Evolutionary conservation across 1,140 invertebrate species (phyloP), one percentile per base, ranked within the genome.

Genomic region (Formica exsecta): DNA sequence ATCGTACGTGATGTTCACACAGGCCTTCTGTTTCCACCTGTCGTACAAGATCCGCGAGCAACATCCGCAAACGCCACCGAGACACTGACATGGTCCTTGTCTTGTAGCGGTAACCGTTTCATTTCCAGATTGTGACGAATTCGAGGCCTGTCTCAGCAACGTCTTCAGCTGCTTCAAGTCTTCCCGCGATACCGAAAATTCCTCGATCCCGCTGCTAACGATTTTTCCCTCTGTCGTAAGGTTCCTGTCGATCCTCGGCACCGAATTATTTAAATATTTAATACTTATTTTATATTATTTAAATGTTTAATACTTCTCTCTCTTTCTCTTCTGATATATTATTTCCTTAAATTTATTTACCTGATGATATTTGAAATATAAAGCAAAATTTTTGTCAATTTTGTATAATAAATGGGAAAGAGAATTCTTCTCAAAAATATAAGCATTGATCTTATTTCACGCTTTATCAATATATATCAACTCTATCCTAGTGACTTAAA

Each of bases 1-100:
- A 76, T 96, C 96, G 89, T 98, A 98, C 1, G 96, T 96, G 0
- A 98, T 93, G 90, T 97, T 97, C 85, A 97, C 96, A 92, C 97
- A 98, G 22, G 96, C 97, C 93, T 97, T 97, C 92, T 97, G 97
- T 59, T 96, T 96, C 87, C 97, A 96, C 0, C 96, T 95, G 68
- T 96, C 95, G 68, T 97, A 93, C 6, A 97, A 92, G 25, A 96
- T 96, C 65, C 95, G 95, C 0, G 96, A 96, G 88, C 97, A 97
- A 89, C 97, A 97, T 3, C 95, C 95, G 88, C 97, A 97, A 88
- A 96, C 90, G 38, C 96, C 96, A 19, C 93, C 89, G 0, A 90
- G 91, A 89, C 97, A 97, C 0, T 93, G 92, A 88, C 97, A 97
- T 2, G 96, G 96, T 76, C 93, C 91, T 64, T 93, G 91, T 62